A percentile compares a stretch with the other conserved stretches of the same genome.
phyloP scores from a whole-genome alignment of 2,113 vertebrate genomes.

The Marcusenius ussheri region DNA sequence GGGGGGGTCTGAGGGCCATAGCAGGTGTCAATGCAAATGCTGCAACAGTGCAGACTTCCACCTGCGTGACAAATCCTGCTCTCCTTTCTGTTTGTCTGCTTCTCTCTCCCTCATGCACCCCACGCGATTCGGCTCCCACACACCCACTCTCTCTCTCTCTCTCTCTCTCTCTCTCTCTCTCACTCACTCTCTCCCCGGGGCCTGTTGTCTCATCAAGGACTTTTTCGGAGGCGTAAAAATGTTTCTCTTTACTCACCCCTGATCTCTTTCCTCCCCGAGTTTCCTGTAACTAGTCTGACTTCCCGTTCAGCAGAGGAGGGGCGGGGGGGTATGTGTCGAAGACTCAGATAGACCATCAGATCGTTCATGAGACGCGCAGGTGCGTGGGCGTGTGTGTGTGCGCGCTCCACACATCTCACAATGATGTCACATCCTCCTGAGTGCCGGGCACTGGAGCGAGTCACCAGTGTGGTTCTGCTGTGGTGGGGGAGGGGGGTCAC shows the following conservation, averaged over 20 bases:
- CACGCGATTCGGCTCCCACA: background rate
- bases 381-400: conserved; percentile 1
- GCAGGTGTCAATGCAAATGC: background rate
- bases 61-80: background rate
- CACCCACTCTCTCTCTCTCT: background rate
- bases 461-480: background rate
- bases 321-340: background rate
- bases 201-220: conserved; percentile 46
- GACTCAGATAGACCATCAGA: background rate
- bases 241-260: conserved; percentile 29
- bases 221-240: conserved; percentile 31
- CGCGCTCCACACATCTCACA: background rate
- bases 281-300: conserved; percentile 50
- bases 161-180: background rate
- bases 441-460: background rate
- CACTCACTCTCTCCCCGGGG: background rate
- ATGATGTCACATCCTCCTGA: conserved; percentile 8
- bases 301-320: background rate
- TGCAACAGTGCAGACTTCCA: background rate
- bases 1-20: background rate
- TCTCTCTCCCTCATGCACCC: conserved; percentile 12
- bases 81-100: conserved; percentile 9
- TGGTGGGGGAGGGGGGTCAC: background rate
- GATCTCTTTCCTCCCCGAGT: conserved; percentile 43
- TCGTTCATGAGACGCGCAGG: conserved; percentile 2